These are phyloP conservation scores for Lutjanus campechanus DNA, from an alignment of 2,797 vertebrate species.

Conservation along the genomic window DNA sequence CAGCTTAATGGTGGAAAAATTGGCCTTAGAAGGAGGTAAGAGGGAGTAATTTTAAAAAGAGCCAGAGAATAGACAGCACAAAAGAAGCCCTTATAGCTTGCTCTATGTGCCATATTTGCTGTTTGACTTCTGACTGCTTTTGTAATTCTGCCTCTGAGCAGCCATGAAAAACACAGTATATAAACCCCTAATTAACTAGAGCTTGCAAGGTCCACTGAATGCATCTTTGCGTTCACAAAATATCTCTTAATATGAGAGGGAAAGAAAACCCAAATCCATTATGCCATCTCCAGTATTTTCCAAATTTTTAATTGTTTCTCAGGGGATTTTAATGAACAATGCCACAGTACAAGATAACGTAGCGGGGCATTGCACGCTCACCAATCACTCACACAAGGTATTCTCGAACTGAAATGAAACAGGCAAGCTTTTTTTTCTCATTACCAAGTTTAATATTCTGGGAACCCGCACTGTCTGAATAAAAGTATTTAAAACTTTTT, in stretches of 20 bases:
- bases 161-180: conserved; percentile 43
- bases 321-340: conserved; percentile 60
- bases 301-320: conserved; percentile 58
- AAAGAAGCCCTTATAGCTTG: conserved; percentile 52
- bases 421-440: conserved; percentile 29
- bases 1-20: conserved; percentile 80
- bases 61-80: conserved; percentile 51
- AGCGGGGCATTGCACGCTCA: conserved; percentile 19
- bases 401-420: conserved; percentile 32
- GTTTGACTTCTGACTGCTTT: conserved; percentile 55
- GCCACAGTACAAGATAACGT: conserved; percentile 39
- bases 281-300: conserved; percentile 41
- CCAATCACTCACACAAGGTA: conserved; percentile 40
- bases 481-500: conserved; percentile 44
- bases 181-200: conserved; percentile 55
- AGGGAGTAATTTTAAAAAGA: conserved; percentile 67
- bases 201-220: conserved; percentile 31
- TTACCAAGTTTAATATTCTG: conserved; percentile 50
- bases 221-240: conserved; percentile 40
- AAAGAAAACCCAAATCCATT: conserved; percentile 42
- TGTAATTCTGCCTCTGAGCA: conserved; percentile 48
- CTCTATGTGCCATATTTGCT: conserved; percentile 49
- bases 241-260: conserved; percentile 23
- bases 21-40: conserved; percentile 64
- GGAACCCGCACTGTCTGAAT: conserved; percentile 27